A percentile compares a stretch with the other conserved stretches of the same genome.
Conservation (phyloP, 1,140 invertebrate genomes). For the Drosophila persimilis region DNA sequence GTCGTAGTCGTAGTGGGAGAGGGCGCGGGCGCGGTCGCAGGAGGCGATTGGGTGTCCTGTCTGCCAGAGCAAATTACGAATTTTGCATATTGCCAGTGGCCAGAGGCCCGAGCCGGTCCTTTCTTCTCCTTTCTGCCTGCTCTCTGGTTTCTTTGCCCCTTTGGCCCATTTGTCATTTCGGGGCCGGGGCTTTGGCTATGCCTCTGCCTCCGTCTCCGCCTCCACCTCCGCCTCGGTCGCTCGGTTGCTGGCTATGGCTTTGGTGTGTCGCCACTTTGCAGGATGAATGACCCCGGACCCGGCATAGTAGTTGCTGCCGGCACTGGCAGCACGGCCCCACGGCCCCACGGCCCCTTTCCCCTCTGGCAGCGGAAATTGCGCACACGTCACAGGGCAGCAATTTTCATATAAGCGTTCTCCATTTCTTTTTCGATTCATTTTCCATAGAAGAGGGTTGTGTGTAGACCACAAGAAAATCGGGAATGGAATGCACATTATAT, state of each 20-base stretch:
- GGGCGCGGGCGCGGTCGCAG: conserved; percentile 3
- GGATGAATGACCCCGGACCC: conserved; percentile 70
- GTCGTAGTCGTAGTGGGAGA: not conserved
- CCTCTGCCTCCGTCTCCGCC: no score
- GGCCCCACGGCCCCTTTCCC: not conserved
- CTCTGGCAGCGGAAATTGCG: conserved; percentile 67
- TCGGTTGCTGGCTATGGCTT: conserved; percentile 34
- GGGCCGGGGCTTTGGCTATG: conserved; percentile 22
- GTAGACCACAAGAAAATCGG: not conserved
- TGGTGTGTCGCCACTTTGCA: conserved; percentile 80
- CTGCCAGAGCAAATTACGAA: conserved; percentile 77
- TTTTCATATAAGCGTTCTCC: conserved; percentile 48
- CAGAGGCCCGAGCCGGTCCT: conserved; percentile 13
- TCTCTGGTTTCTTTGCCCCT: conserved; percentile 20
- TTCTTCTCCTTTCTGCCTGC: conserved; percentile 20
- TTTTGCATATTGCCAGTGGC: conserved; percentile 76
- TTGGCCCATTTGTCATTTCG: conserved; percentile 73
- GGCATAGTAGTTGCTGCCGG: conserved; percentile 41
- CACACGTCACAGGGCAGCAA: conserved; percentile 64
- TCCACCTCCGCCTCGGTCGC: no score
- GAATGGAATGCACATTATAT: conserved; percentile 24
- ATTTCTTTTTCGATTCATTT: conserved; percentile 24
- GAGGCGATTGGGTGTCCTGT: conserved; percentile 25
- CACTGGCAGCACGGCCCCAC: not conserved
- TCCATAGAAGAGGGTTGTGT: not conserved